Base-by-base conservation (phyloP, 35 echinoderm and acorn worm genomes). In the Holothuria glaberrima region DNA sequence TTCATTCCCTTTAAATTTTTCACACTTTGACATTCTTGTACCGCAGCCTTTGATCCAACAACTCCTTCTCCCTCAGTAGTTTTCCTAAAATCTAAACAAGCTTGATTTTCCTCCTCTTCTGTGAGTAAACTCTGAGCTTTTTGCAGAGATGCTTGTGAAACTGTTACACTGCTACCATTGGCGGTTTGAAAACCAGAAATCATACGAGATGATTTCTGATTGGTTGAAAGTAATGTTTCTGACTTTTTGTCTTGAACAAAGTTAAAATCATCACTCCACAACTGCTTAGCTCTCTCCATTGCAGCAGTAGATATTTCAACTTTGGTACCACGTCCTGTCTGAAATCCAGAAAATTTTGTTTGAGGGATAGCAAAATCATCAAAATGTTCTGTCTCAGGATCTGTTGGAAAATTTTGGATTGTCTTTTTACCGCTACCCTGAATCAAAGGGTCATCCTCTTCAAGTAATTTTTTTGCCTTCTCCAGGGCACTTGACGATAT, bases 101-200 rank as follows among this genome's bases (percentile, higher is more conserved):
- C 18, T 0, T 30, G 41, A 5, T 48, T 50, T n/a, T 81, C 76
- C n/a, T 66, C 27, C 21, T 52, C 89, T 14, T 69, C 76, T 46
- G 30, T 48, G 52, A 91, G 64, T 22, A 91, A 71, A 17, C 84
- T 33, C 60, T 83, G 68, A 28, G 34, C 89, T 69, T 41, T 82
- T 35, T 57, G 59, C 14, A 91, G 45, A 19, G 92, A 59, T 89
- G 57, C 56, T 58, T 58, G 50, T 28, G 90, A 95, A 30, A 95
- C 71, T 54, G 77, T 34, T 19, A 92, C 87, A 61, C 59, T 92
- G 26, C 22, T 88, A n/a, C 90, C 90, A 57, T 63, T 64, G 4
- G 88, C 90, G 18, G 94, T 95, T 86, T 83, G 81, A 81, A 94
- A 87, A 27, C 89, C 82, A 75, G 54, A 34, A 62, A 30, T 10